phyloP scores from a whole-genome alignment of 1,140 invertebrate genomes.

The Drosophila nasuta region DNA sequence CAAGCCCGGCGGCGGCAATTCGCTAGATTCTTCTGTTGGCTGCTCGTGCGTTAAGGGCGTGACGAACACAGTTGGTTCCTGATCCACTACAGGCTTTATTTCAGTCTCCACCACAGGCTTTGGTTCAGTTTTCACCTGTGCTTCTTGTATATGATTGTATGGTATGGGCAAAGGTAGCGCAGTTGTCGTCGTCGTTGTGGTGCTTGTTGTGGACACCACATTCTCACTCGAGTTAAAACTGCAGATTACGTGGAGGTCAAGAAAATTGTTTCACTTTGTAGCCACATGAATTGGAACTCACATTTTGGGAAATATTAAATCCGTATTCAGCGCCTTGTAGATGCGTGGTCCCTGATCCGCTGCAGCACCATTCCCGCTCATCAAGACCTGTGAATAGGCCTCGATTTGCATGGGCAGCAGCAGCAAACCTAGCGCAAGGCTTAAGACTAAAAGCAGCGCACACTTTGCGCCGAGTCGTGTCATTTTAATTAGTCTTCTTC shows the following conservation, averaged over 20 bases:
- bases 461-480: slow-evolving; percentile 36
- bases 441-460: slow-evolving; percentile 43
- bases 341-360: slow-evolving; percentile 71
- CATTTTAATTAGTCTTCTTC: slow-evolving; percentile 38
- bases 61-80: slow-evolving; percentile 52
- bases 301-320: slow-evolving; percentile 80
- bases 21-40: slow-evolving; percentile 1
- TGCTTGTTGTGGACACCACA: slow-evolving; percentile 64
- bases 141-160: slow-evolving; percentile 51
- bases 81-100: neutral
- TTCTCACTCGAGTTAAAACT: slow-evolving; percentile 79
- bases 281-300: slow-evolving; percentile 44
- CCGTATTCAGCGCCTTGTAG: slow-evolving; percentile 78
- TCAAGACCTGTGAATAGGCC: slow-evolving; percentile 70
- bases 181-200: slow-evolving; percentile 31
- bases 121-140: too few species aligned
- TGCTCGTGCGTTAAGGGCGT: slow-evolving; percentile 38
- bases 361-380: slow-evolving; percentile 33
- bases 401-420: slow-evolving; percentile 20
- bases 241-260: slow-evolving; percentile 9
- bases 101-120: slow-evolving; percentile 20
- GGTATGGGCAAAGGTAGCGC: slow-evolving; percentile 54
- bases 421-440: slow-evolving; percentile 25
- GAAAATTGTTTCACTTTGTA: neutral
- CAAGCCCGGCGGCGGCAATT: slow-evolving; percentile 22